Conservation (phyloP, 2,888 invertebrate genomes). For the Phanerotoma sp. region DNA sequence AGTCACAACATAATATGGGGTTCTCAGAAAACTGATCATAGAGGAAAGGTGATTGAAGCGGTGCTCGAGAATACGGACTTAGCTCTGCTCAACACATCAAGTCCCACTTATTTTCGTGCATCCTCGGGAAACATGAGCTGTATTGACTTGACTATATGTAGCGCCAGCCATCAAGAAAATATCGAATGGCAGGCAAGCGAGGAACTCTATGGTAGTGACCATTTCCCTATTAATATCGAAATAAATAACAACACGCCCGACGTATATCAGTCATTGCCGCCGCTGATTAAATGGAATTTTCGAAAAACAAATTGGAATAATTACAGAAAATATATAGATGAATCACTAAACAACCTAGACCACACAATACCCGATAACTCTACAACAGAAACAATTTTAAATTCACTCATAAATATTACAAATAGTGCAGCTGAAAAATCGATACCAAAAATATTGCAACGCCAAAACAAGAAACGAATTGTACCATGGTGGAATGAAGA, state of each 20-base stretch:
- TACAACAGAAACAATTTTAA: background rate
- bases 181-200: constrained; percentile 2
- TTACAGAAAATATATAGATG: background rate
- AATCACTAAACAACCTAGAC: background rate
- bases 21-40: too few species aligned
- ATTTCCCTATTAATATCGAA: constrained; percentile 23
- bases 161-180: background rate
- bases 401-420: background rate
- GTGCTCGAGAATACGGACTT: too few species aligned
- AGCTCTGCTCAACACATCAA: too few species aligned
- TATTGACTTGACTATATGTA: constrained; percentile 23
- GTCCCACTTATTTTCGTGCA: constrained; percentile 29
- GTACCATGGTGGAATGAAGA: constrained; percentile 30
- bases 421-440: background rate
- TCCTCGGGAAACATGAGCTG: constrained; percentile 12
- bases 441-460: background rate
- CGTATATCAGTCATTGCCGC: too few species aligned
- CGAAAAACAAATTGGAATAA: constrained; percentile 26
- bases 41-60: too few species aligned
- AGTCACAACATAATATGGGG: too few species aligned
- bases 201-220: constrained; percentile 24
- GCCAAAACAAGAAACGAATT: background rate
- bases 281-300: constrained; percentile 26
- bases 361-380: too few species aligned
- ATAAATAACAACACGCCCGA: background rate